These are phyloP conservation scores for Pteropus alecto DNA, from an alignment of 2,113 vertebrate species.

Conservation along the genomic window DNA sequence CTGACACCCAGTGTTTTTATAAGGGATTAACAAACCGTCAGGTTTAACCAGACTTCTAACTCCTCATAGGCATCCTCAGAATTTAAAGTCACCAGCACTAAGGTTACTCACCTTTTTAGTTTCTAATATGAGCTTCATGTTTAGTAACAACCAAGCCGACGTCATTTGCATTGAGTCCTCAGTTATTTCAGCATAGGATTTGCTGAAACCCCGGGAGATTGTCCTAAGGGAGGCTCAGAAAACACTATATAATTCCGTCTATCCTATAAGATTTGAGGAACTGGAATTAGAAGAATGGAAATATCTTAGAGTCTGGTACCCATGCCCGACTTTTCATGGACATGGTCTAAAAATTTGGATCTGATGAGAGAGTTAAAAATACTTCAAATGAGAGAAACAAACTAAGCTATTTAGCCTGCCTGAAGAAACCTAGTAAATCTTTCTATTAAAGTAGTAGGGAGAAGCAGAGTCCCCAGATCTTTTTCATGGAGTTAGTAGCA, in stretches of 20 bases:
- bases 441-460: background rate
- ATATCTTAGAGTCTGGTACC: background rate
- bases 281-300: background rate
- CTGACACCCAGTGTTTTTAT: slow-evolving; percentile 15
- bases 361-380: background rate
- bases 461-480: background rate
- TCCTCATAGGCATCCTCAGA: background rate
- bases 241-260: background rate
- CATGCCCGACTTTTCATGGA: background rate
- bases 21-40: background rate
- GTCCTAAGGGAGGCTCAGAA: background rate
- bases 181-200: background rate
- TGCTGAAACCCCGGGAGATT: background rate
- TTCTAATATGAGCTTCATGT: background rate
- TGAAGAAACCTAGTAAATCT: background rate
- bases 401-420: background rate
- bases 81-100: background rate
- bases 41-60: background rate
- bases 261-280: background rate
- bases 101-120: background rate
- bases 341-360: background rate
- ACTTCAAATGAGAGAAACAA: background rate
- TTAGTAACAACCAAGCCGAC: background rate
- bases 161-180: background rate
- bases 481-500: background rate